These are phyloP conservation scores for Drosophila baimaii DNA, from an alignment of 1,140 invertebrate species.

Conservation along the genomic window DNA sequence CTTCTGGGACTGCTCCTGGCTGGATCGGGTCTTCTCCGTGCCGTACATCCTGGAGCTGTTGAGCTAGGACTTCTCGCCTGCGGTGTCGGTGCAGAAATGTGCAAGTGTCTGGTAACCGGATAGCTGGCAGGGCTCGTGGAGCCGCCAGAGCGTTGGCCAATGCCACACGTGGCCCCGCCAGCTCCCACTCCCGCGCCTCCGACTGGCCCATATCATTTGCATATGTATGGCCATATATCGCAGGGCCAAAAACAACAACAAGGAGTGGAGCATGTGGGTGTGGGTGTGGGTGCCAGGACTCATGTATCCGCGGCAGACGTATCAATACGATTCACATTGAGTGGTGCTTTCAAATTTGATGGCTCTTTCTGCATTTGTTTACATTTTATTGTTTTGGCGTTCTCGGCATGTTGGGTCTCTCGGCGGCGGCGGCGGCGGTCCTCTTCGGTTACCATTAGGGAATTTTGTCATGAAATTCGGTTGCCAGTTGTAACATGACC, in stretches of 20 bases:
- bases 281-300: conserved; percentile 41
- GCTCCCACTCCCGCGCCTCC: conserved; percentile 11
- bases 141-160: conserved; percentile 35
- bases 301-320: conserved; percentile 38
- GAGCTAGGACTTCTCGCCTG: conserved; percentile 68
- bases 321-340: conserved; percentile 70
- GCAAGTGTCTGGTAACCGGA: conserved; percentile 80
- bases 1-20: conserved; percentile 9
- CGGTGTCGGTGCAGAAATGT: conserved; percentile 80
- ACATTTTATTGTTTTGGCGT: conserved; percentile 80
- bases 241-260: conserved; percentile 16
- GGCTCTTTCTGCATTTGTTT: conserved; percentile 76
- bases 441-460: conserved; percentile 75
- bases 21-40: conserved; percentile 22
- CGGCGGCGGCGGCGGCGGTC: conserved; percentile 30
- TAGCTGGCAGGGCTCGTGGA: conserved; percentile 53
- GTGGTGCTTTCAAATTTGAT: conserved; percentile 80
- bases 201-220: conserved; percentile 74
- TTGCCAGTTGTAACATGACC: conserved; percentile 79
- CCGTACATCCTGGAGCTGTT: conserved; percentile 41
- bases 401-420: conserved; percentile 18
- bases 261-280: conserved; percentile 20
- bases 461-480: conserved; percentile 81
- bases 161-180: conserved; percentile 27
- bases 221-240: conserved; percentile 66